Conservation (phyloP, 2,888 invertebrate genomes). For the Tortricodes alternella region DNA sequence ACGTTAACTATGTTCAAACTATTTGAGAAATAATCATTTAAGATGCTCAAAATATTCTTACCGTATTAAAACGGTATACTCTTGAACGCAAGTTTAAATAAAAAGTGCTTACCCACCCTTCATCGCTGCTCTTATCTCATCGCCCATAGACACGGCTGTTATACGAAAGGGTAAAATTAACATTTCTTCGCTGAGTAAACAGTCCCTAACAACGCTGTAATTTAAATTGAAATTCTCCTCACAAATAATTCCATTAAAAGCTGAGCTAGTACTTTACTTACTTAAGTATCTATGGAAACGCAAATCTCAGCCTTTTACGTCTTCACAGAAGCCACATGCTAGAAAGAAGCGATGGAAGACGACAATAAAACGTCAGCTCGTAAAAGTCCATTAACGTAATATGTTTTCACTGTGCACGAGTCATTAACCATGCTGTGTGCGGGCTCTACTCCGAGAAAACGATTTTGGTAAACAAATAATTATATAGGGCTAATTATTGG, state of each 20-base stretch:
- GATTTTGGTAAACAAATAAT: too few relatives aligned
- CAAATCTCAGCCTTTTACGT: constrained; percentile 4
- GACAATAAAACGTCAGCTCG: constrained; percentile 13
- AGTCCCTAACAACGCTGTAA: background rate
- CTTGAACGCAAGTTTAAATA: constrained; percentile 2
- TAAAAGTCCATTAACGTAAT: constrained; percentile 22
- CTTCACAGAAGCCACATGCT: background rate
- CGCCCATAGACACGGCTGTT: constrained; percentile 3
- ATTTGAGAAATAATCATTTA: too few relatives aligned
- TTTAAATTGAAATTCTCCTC: constrained; percentile 15
- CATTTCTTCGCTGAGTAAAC: constrained; percentile 19
- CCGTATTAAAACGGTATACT: background rate
- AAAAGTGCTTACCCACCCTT: background rate
- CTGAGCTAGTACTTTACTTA: background rate
- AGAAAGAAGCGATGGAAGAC: background rate
- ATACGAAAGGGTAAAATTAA: constrained; percentile 20
- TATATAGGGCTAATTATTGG: too few relatives aligned
- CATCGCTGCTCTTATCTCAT: constrained; percentile 1
- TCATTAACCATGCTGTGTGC: constrained; percentile 14
- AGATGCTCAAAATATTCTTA: background rate
- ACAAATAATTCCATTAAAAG: background rate
- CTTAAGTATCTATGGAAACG: background rate
- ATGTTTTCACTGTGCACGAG: constrained; percentile 11
- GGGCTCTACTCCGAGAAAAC: too few relatives aligned
- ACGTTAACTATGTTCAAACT: too few relatives aligned